Conservation (phyloP, 2,113 vertebrate species). For the Zapus hudsonius region DNA sequence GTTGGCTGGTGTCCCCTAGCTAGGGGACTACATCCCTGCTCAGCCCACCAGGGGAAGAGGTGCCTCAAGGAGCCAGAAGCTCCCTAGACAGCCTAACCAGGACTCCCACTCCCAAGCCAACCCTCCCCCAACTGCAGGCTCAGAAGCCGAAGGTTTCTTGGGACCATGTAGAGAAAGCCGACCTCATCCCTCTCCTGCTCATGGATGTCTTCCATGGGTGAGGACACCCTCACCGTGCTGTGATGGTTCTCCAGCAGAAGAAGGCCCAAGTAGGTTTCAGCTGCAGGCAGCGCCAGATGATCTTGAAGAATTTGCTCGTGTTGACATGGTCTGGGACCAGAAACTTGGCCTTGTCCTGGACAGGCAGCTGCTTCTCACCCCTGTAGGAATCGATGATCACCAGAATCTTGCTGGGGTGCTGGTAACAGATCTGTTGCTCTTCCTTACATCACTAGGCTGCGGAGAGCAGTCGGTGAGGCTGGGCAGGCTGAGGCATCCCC, state of each 20-base stretch:
- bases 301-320: conserved; percentile 99
- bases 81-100: conserved; percentile 43
- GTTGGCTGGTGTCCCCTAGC: not conserved
- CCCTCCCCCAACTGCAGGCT: conserved; percentile 72
- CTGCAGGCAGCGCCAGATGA: conserved; percentile 98
- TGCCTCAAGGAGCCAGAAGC: conserved; percentile 31
- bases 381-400: conserved; percentile 99
- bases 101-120: conserved; percentile 36
- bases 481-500: not conserved
- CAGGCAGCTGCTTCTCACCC: conserved; percentile 97
- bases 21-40: conserved; percentile 35
- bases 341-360: conserved; percentile 99
- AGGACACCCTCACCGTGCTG: conserved; percentile 99
- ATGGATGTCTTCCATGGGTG: conserved; percentile 97
- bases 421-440: conserved; percentile 97
- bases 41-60: conserved; percentile 37
- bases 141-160: conserved; percentile 99
- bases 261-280: conserved; percentile 99
- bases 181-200: conserved; percentile 98
- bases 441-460: conserved; percentile 97
- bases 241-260: conserved; percentile 99
- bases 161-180: conserved; percentile 99
- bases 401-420: conserved; percentile 98
- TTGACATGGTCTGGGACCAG: conserved; percentile 99
- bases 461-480: conserved; percentile 36